A percentile compares a stretch with the other conserved stretches of the same genome.
Evolutionary conservation across 1,140 invertebrate species (phyloP).

Genomic region (Rhagoletis zephyria): DNA sequence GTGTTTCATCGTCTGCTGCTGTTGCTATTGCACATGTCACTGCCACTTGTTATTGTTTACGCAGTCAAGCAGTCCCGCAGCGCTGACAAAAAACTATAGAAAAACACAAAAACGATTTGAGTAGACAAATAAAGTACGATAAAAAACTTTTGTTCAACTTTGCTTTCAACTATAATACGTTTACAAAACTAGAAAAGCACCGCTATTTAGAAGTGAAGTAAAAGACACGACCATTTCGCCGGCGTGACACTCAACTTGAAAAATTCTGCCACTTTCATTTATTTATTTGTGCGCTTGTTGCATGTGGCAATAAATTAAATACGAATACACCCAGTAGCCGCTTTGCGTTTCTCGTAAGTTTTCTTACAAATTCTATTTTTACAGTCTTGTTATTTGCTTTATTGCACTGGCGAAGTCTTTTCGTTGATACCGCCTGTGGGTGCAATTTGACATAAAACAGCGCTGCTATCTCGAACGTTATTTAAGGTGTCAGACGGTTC

Average conservation of each 20-base stretch:
- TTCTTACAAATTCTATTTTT: conserved; percentile 22
- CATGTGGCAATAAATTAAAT: conserved; percentile 27
- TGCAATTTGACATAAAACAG: conserved; percentile 16
- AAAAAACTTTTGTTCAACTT: conserved; percentile 5
- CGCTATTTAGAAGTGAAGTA: neutral
- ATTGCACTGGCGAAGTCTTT: neutral
- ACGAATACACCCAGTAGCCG: neutral
- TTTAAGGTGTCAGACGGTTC: conserved; percentile 20
- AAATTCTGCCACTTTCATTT: conserved; percentile 38
- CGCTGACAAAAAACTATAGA: neutral
- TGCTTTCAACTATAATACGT: neutral
- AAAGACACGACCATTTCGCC: conserved; percentile 7
- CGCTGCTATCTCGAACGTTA: neutral
- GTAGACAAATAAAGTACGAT: neutral
- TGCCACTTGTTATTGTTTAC: conserved; percentile 49
- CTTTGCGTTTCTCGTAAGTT: neutral
- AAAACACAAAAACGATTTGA: neutral
- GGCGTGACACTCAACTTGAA: conserved; percentile 45
- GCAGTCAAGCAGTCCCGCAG: neutral
- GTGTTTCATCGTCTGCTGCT: conserved; percentile 19
- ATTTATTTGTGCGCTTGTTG: conserved; percentile 45
- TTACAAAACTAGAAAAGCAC: neutral
- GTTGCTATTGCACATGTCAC: conserved; percentile 16
- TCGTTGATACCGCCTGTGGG: conserved; percentile 15
- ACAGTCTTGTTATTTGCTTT: neutral